Percentiles rank a stretch among this genome's conserved stretches.
Evolutionary conservation across 2,113 vertebrate species (phyloP).

Genomic region (Muscicapa adusta): DNA sequence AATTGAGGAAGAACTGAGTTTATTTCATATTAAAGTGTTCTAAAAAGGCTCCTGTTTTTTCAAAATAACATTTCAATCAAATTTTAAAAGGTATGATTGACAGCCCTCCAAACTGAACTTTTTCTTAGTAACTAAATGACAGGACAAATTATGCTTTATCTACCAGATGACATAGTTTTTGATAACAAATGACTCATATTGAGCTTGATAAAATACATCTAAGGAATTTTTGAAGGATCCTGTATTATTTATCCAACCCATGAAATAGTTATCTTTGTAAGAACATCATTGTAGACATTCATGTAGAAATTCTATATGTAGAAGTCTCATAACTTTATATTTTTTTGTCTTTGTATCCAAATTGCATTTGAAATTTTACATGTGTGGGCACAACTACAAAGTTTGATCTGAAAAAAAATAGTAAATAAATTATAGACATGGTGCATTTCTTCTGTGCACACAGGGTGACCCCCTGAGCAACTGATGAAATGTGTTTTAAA

Average conservation of each 20-base stretch:
- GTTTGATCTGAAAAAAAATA: neutral
- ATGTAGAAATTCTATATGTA: neutral
- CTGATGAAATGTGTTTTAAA: neutral
- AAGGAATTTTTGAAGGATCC: neutral
- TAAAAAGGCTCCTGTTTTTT: neutral
- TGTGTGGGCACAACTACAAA: neutral
- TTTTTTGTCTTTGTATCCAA: neutral
- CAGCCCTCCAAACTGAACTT: rapidly evolving
- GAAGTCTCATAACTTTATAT: neutral
- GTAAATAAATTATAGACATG: neutral
- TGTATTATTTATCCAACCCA: neutral
- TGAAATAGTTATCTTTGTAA: neutral
- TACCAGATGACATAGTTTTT: neutral
- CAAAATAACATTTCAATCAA: neutral
- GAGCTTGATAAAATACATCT: neutral
- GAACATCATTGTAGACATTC: neutral
- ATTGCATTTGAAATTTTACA: neutral
- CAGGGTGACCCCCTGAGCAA: neutral
- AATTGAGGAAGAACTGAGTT: neutral
- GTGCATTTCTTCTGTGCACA: neutral
- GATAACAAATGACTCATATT: neutral
- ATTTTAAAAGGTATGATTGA: neutral
- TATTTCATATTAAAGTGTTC: neutral
- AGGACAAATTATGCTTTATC: neutral
- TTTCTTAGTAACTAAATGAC: neutral